Evolutionary conservation across 1,140 invertebrate genomes (phyloP), one percentile per base, ranked within the genome.

Genomic region (Diuraphis noxia): DNA sequence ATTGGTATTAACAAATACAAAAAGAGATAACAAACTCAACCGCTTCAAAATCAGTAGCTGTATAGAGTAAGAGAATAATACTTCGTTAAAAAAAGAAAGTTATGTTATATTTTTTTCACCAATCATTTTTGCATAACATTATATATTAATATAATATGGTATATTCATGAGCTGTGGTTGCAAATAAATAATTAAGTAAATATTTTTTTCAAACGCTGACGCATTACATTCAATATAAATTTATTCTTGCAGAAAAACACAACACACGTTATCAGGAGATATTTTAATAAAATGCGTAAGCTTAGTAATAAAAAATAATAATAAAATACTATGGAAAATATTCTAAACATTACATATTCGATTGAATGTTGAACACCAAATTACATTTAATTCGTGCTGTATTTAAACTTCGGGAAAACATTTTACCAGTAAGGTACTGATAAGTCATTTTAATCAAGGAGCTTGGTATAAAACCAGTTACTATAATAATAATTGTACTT

Each of bases 21-120:
- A 79, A 79, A 23, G 72, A 90, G n/a, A 90, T 79, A 90, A 90
- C 88, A 72, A 90, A 90, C 88, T 52, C n/a, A 34, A 49, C 43
- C 34, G 43, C 34, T 86, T 86, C 25, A 49, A 49, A 49, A 79
- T 79, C 41, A 30, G 38, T 36, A 79, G 34, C n/a, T 21, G 72
- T 36, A 36, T 36, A 63, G 1, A 90, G 30, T 21, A 34, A 21
- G 9, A 25, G 21, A 72, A 72, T 72, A 72, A 72, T 36, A 52
- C 25, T 86, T 25, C 43, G 19, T 85, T 46, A 85, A 85, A 43
- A n/a, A n/a, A 46, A 46, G 30, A 85, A 85, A 85, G 41, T 85
- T n/a, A 13, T 72, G 56, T 72, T 63, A n/a, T 63, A 46, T 63
- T 34, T 34, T 85, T 43, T 85, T 30, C 30, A n/a, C 3, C 38